These are phyloP conservation scores for Mythimna albipuncta DNA, from an alignment of 2,888 invertebrate species.

Conservation along the genomic window DNA sequence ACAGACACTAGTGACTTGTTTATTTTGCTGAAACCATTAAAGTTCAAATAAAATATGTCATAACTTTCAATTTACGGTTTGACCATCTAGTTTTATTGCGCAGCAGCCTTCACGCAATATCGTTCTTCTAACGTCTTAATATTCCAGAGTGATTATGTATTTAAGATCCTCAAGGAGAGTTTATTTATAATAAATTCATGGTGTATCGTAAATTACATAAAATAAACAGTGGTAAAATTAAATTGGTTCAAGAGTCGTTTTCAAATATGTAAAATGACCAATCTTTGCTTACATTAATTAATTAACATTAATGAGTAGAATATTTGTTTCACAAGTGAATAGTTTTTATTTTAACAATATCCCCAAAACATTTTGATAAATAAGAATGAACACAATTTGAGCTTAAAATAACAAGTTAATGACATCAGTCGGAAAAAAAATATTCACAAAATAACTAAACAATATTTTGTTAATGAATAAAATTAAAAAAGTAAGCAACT, in stretches of 20 bases:
- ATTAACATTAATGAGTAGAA: background rate
- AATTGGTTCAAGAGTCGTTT: conserved; percentile 9
- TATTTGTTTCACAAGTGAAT: conserved; percentile 9
- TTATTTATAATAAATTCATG: conserved; percentile 31
- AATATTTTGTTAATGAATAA: background rate
- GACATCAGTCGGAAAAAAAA: too few species aligned
- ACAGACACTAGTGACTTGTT: conserved; percentile 44
- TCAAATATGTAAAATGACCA: background rate
- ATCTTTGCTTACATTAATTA: conserved; percentile 8
- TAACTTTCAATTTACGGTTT: conserved; percentile 59
- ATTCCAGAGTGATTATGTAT: conserved; percentile 39
- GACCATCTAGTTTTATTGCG: conserved; percentile 56
- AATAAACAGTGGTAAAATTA: conserved; percentile 34
- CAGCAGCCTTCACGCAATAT: background rate
- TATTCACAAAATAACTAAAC: background rate
- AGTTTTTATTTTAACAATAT: background rate
- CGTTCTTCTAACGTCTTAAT: conserved; percentile 25
- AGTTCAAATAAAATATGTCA: conserved; percentile 60
- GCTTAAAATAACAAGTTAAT: background rate
- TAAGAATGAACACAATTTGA: background rate
- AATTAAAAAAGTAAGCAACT: background rate
- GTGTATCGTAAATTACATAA: conserved; percentile 37
- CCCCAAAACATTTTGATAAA: conserved; percentile 2
- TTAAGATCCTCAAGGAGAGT: conserved; percentile 30
- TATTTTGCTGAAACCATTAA: conserved; percentile 58